Conservation (phyloP, 2,797 vertebrate species). For the Paratrypauchen microcephalus region DNA sequence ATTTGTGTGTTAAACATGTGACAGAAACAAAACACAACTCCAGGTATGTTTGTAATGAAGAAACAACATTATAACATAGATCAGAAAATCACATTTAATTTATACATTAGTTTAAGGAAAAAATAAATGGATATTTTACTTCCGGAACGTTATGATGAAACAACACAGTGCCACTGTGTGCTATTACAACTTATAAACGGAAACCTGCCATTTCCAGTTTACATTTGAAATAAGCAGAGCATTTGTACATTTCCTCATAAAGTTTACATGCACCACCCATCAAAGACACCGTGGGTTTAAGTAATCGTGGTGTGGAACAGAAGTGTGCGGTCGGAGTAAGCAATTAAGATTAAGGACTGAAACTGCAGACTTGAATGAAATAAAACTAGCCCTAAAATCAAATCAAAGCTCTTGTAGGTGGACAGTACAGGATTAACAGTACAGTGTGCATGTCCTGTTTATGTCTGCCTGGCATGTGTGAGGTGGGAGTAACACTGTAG, state of each 20-base stretch:
- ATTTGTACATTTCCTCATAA: conserved; percentile 6
- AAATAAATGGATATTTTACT: no score
- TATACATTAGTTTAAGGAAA: no score
- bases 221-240: conserved; percentile 4
- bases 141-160: background rate
- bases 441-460: conserved; percentile 8
- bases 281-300: conserved; percentile 1
- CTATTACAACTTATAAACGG: background rate
- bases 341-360: conserved; percentile 10
- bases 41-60: no score
- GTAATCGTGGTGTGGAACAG: background rate
- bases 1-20: no score
- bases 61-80: no score
- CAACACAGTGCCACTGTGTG: background rate
- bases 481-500: conserved; percentile 20
- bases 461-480: conserved; percentile 13
- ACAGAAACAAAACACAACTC: no score
- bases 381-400: background rate
- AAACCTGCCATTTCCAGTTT: background rate
- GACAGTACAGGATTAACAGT: background rate
- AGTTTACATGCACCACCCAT: background rate
- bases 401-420: conserved; percentile 3
- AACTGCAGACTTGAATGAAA: background rate
- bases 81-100: no score
- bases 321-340: background rate